Percentiles rank a stretch among this genome's conserved stretches.
phyloP scores from a whole-genome alignment of 2,888 invertebrate species.

The Lasiommata megera region DNA sequence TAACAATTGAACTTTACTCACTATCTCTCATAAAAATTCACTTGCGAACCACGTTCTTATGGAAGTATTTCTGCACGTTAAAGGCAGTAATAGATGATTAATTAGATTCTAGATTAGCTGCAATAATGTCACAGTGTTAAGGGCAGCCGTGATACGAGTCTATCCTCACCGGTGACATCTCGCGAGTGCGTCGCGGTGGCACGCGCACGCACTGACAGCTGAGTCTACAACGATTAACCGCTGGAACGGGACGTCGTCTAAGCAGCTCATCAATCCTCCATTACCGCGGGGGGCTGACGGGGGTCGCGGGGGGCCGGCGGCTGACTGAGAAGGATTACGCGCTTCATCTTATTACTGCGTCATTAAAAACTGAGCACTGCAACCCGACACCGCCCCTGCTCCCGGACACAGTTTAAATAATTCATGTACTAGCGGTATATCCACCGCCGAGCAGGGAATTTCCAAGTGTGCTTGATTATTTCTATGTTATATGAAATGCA shows the following conservation, averaged over 20 bases:
- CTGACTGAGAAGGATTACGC: neutral
- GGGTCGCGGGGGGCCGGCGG: neutral
- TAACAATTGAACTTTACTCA: too few species aligned
- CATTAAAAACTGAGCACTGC: slow-evolving; percentile 3
- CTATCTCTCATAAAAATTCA: too few species aligned
- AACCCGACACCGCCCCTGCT: neutral
- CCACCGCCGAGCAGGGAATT: neutral
- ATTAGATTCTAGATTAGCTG: too few species aligned
- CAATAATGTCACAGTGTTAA: too few species aligned
- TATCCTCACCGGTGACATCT: too few species aligned
- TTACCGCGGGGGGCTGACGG: neutral
- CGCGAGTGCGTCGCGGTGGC: too few species aligned
- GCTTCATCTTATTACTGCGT: slow-evolving; percentile 11
- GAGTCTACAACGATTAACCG: neutral
- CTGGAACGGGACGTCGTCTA: neutral
- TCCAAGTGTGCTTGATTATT: too few species aligned
- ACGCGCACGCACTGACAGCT: neutral
- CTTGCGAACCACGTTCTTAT: too few species aligned
- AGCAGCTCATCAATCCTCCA: neutral
- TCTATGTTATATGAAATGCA: too few species aligned
- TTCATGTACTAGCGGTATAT: neutral
- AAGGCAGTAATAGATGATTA: too few species aligned
- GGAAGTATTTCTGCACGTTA: too few species aligned
- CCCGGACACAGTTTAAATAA: neutral
- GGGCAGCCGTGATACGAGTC: too few species aligned